Percentiles rank a stretch among this genome's conserved stretches.
These are phyloP conservation scores for Nephrotoma appendiculata DNA, from an alignment of 2,888 invertebrate species.

Conservation along the genomic window DNA sequence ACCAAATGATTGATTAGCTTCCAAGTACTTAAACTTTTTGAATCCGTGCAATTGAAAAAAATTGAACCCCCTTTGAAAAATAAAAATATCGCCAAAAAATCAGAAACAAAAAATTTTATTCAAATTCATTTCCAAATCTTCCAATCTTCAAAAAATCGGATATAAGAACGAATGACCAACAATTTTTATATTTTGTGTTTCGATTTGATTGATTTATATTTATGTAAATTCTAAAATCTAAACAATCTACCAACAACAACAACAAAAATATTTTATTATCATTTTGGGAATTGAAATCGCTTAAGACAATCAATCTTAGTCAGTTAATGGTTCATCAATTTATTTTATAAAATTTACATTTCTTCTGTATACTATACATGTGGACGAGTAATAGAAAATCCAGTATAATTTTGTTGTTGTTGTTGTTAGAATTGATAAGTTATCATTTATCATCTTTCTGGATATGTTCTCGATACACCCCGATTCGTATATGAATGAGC, in stretches of 20 bases:
- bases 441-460: not conserved
- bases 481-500: not conserved
- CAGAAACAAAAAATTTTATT: not conserved
- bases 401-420: not conserved
- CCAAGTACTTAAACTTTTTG: not conserved
- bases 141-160: not conserved
- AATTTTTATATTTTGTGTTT: not conserved
- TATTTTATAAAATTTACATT: not conserved
- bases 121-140: not conserved
- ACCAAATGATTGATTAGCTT: not conserved
- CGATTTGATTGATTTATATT: not conserved
- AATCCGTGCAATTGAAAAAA: not conserved
- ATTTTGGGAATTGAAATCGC: not conserved
- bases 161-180: not conserved
- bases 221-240: not conserved
- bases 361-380: not conserved
- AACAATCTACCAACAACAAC: not conserved
- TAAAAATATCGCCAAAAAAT: not conserved
- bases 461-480: not conserved
- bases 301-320: not conserved
- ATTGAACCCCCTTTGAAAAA: not conserved
- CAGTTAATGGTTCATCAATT: not conserved
- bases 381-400: not conserved
- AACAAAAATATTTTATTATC: not conserved
- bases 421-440: not conserved